Evolutionary conservation across 2,113 vertebrate genomes (phyloP), one percentile per base, ranked within the genome.

Genomic region (Colossoma macropomum): DNA sequence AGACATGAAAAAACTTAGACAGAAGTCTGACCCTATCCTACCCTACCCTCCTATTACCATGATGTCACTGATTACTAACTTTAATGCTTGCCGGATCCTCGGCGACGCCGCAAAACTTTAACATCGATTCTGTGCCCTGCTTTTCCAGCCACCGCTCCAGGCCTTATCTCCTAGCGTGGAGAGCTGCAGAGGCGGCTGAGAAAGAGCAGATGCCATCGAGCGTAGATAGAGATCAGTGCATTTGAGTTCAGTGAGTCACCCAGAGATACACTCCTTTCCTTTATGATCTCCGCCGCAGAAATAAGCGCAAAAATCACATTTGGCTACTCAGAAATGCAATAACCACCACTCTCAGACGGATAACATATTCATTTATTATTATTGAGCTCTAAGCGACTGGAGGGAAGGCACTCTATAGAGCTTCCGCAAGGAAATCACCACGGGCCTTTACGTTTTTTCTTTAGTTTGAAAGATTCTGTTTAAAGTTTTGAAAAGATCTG

Each of bases 351-450:
- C 73, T 32, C 69, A 84, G 77, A 87, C 50, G 82, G 88, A 87
- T 80, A 82, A 81, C 78, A 76, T 83, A 80, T 87, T 85, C 75
- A 86, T 87, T 86, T 86, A 77, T 86, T 83, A 83, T 84, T 79
- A 65, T 70, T 59, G 75, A 85, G 74, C 81, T 85, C 59, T 66
- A 84, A 79, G 79, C 21, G 73, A 81, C 60, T 38, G 71, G 77
- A 79, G 19, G 56, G 12, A 19, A 81, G 77, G 52, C 78, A 73
- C 82, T 79, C 71, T 83, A 21, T 21, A 65, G 32, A 63, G 48
- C 77, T 65, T 83, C 45, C 75, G 27, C 21, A 52, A 68, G 79
- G 81, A 70, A 74, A 78, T 77, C 77, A 81, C 82, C 75, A 83
- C 65, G 65, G 81, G 73, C 76, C 41, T 23, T 45, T 15, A 28